phyloP scores from a whole-genome alignment of 2,888 invertebrate genomes.

The Rhyacophila evoluta region DNA sequence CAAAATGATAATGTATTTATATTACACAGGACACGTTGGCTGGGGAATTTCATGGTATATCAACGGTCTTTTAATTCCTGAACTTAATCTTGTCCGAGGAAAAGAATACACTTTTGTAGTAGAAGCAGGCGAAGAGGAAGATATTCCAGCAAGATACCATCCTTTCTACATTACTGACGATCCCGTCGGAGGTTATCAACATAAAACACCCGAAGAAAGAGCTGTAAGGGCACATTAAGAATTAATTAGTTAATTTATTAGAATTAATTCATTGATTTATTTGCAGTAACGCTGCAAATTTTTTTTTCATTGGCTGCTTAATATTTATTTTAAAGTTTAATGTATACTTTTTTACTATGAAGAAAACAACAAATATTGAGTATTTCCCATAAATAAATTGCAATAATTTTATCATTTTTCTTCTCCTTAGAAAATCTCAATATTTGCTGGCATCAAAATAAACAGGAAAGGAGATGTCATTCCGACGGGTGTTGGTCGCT shows the following conservation, averaged over 20 bases:
- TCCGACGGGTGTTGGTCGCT: conserved; percentile 84
- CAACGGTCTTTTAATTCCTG: conserved; percentile 92
- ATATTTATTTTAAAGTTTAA: too few relatives aligned
- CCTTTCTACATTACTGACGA: conserved; percentile 96
- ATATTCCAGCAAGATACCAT: conserved; percentile 86
- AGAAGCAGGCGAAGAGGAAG: conserved; percentile 86
- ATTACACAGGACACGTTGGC: conserved; percentile 83
- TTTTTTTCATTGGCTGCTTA: too few relatives aligned
- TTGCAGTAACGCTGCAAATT: too few relatives aligned
- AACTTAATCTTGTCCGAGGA: conserved; percentile 89
- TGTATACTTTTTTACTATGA: too few relatives aligned
- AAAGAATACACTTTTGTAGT: conserved; percentile 88
- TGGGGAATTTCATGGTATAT: conserved; percentile 97
- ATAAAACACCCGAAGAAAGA: conserved; percentile 85
- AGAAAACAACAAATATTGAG: too few relatives aligned
- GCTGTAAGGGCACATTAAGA: too few relatives aligned
- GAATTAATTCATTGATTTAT: too few relatives aligned
- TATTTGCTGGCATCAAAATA: conserved; percentile 85
- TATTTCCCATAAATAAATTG: too few relatives aligned
- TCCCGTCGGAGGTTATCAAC: conserved; percentile 88
- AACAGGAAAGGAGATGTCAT: conserved; percentile 76
- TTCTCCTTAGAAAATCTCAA: conserved; percentile 74
- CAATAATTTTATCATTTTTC: background rate
- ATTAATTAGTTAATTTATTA: too few relatives aligned
- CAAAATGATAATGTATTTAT: background rate